Evolutionary conservation across 2,113 vertebrate genomes (phyloP).

Genomic region (Indri indri): DNA sequence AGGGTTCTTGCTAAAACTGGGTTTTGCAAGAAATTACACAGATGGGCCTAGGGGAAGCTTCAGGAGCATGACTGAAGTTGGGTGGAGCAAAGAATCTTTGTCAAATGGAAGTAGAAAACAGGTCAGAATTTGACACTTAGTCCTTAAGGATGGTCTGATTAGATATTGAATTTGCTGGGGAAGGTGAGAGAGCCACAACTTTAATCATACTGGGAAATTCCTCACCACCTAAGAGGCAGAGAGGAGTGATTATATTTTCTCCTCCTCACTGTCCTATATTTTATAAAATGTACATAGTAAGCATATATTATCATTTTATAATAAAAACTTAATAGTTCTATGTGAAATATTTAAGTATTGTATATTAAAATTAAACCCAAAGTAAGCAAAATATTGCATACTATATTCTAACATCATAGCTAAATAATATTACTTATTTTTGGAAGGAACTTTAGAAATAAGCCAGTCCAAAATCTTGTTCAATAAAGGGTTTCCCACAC

Average conservation of each 20-base stretch:
- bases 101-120: neutral
- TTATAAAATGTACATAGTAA: neutral
- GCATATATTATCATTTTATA: neutral
- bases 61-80: neutral
- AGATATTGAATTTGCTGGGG: neutral
- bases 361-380: neutral
- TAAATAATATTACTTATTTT: neutral
- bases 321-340: neutral
- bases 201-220: neutral
- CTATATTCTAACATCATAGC: neutral
- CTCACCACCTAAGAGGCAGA: neutral
- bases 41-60: neutral
- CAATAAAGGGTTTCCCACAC: neutral
- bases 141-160: neutral
- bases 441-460: neutral
- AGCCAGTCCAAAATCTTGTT: neutral
- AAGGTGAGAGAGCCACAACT: neutral
- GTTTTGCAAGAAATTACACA: neutral
- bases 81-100: neutral
- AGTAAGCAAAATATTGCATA: neutral
- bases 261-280: neutral
- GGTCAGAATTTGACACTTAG: neutral
- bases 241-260: neutral
- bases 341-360: neutral
- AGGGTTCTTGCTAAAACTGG: neutral